Evolutionary conservation across 92 coral and sea anemone genomes (phyloP), one percentile per base, ranked within the genome.

Genomic region (Phenganax subtilis): DNA sequence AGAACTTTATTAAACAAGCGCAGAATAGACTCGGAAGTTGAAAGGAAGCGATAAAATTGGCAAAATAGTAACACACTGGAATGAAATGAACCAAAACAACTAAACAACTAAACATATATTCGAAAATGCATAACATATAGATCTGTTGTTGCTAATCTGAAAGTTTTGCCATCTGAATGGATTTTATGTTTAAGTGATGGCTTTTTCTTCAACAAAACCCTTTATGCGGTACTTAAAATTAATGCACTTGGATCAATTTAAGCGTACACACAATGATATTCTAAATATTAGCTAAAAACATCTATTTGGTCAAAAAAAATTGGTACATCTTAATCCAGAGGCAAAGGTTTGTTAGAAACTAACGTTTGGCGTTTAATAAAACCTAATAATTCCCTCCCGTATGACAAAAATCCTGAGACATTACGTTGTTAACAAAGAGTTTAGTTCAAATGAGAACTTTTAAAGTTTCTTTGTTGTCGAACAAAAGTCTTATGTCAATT

Each of bases 1-100:
- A 66, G 72, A 66, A 66, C 72, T 66, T 66, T 66, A 29, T 66
- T 9, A 27, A 7, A 66, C 31, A 28, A 61, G n/a, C 72, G 25
- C 20, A 25, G 51, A 66, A 51, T 0, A 2, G 31, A 27, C 14
- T 66, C 51, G 72, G 51, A 66, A 14, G 72, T 66, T 12, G 25
- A 9, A 66, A 66, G 51, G 7, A 51, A 66, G 31, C 3, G 25
- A 66, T 9, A 30, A 66, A 66, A 25, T 12, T 25, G 20, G 67
- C 25, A 14, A 17, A 61, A 61, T 61, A 61, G 25, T 12, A 7
- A 61, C 25, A 6, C 6, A 12, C 15, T 15, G 25, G 67, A 14
- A 17, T 61, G 28, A 17, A 17, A 7, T 61, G 67, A 6, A 61
- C 47, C 5, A 37, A 1, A 17, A 61, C 15, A 61, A 7, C 25